phyloP scores from a whole-genome alignment of 2,113 vertebrate genomes.

The Urocitellus parryii region DNA sequence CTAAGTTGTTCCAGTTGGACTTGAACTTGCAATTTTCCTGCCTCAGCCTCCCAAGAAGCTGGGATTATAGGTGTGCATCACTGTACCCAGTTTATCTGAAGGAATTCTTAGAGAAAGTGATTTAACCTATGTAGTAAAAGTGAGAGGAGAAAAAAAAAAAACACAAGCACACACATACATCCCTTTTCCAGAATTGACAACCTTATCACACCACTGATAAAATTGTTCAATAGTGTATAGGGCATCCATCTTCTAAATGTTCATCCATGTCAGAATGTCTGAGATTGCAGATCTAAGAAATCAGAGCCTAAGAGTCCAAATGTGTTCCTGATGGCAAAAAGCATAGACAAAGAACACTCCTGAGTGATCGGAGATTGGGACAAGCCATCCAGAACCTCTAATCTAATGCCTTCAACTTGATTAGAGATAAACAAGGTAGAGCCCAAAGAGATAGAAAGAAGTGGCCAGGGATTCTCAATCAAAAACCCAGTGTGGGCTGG shows the following conservation, averaged over 20 bases:
- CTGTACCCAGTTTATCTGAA: background rate
- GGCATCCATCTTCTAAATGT: constrained; percentile 12
- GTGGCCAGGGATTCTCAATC: background rate
- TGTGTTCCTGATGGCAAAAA: background rate
- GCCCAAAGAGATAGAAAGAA: background rate
- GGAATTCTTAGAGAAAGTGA: background rate
- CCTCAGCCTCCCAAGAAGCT: no score
- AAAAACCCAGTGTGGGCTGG: background rate
- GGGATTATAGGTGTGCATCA: no score
- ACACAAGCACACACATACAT: background rate
- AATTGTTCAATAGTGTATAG: background rate
- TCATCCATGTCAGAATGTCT: background rate
- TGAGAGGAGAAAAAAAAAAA: background rate
- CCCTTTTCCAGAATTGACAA: background rate
- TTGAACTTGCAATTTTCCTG: no score
- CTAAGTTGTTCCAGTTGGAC: no score
- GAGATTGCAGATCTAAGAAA: background rate
- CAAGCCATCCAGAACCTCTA: background rate
- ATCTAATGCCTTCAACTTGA: background rate
- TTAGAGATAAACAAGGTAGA: background rate
- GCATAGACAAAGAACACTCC: background rate
- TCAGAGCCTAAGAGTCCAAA: background rate
- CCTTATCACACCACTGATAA: background rate
- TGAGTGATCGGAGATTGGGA: background rate
- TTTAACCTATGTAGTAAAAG: background rate